Evolutionary conservation across 2,888 invertebrate genomes (phyloP).

Genomic region (Miltochrista miniata): DNA sequence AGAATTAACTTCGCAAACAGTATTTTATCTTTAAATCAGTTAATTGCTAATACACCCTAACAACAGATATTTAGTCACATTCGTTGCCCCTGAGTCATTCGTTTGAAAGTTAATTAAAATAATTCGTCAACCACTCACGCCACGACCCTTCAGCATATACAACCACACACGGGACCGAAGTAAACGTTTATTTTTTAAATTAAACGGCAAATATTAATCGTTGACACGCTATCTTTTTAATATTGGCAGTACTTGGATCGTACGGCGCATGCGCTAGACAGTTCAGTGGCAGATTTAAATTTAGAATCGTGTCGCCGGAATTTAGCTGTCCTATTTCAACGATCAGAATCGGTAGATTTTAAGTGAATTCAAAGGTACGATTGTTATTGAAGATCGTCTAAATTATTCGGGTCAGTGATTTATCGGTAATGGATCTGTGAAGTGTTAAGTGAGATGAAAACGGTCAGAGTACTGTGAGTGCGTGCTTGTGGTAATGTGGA

Average conservation of each 20-base stretch:
- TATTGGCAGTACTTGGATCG: slow-evolving; percentile 49
- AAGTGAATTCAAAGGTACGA: slow-evolving; percentile 44
- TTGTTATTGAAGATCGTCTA: slow-evolving; percentile 40
- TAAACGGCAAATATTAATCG: slow-evolving; percentile 30
- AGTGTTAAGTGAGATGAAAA: slow-evolving; percentile 36
- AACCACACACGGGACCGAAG: slow-evolving; percentile 11
- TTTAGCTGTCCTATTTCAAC: slow-evolving; percentile 71
- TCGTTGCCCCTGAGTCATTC: slow-evolving; percentile 31
- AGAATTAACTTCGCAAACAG: slow-evolving; percentile 17
- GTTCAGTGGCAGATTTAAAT: slow-evolving; percentile 68
- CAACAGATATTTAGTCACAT: slow-evolving; percentile 21
- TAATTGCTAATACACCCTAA: slow-evolving; percentile 10
- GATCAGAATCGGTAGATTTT: slow-evolving; percentile 60
- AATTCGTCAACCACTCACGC: slow-evolving; percentile 24
- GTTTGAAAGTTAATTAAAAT: slow-evolving; percentile 18
- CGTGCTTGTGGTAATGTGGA: slow-evolving; percentile 38
- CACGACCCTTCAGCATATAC: slow-evolving; percentile 14
- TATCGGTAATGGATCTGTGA: slow-evolving; percentile 24
- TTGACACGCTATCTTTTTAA: slow-evolving; percentile 48
- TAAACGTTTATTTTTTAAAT: slow-evolving; percentile 18
- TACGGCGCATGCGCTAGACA: slow-evolving; percentile 71
- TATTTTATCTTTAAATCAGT: slow-evolving; percentile 22
- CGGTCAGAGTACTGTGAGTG: slow-evolving; percentile 32
- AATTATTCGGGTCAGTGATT: slow-evolving; percentile 38
- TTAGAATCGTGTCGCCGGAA: slow-evolving; percentile 69